Conservation (phyloP, 2,113 vertebrate species). For the Otocyon megalotis region DNA sequence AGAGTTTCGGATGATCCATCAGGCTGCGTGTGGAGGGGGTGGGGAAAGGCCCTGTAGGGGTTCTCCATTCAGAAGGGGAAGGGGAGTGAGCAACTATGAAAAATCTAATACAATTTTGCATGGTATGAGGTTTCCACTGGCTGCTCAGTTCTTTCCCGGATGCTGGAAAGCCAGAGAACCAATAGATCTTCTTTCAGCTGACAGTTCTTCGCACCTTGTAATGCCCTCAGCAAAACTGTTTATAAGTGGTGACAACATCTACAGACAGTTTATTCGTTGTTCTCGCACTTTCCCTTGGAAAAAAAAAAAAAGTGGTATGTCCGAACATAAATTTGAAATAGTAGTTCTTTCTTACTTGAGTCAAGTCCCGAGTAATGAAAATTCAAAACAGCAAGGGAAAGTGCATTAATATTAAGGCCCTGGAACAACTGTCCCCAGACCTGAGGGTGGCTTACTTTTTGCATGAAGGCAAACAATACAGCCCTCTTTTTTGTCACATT, state of each 20-base stretch:
- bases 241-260: slow-evolving; percentile 66
- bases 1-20: slow-evolving; percentile 57
- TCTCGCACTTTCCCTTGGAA: slow-evolving; percentile 67
- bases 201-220: slow-evolving; percentile 64
- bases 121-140: slow-evolving; percentile 63
- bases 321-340: slow-evolving; percentile 67
- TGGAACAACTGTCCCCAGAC: background rate
- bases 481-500: background rate
- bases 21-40: background rate
- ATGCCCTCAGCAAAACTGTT: slow-evolving; percentile 71
- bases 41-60: background rate
- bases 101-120: slow-evolving; percentile 68
- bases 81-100: slow-evolving; percentile 26
- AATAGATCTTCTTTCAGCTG: slow-evolving; percentile 58
- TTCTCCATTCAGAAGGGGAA: background rate
- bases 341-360: slow-evolving; percentile 39
- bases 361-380: background rate
- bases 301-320: slow-evolving; percentile 43
- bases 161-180: slow-evolving; percentile 45
- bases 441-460: background rate
- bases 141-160: slow-evolving; percentile 59
- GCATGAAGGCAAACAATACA: background rate
- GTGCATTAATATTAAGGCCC: background rate
- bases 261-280: slow-evolving; percentile 59
- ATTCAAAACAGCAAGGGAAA: slow-evolving; percentile 2